Percentiles rank a stretch among this genome's conserved stretches.
phyloP scores from a whole-genome alignment of 1,140 invertebrate genomes.

The Hirudo medicinalis region DNA sequence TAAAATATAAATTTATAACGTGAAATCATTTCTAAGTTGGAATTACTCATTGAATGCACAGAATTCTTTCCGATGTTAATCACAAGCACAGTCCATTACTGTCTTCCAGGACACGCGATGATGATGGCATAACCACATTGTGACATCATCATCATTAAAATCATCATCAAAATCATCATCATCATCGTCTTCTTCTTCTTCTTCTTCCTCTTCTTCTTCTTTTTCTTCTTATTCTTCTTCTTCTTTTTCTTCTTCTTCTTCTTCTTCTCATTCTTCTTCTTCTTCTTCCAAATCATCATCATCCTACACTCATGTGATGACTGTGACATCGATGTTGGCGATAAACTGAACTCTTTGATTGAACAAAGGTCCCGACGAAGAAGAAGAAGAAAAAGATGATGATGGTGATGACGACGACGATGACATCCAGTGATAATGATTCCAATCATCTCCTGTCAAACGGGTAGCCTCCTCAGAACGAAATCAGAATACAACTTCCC shows the following conservation, averaged over 20 bases:
- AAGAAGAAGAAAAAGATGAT: not conserved
- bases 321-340: not conserved
- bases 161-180: not conserved
- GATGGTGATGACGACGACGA: not conserved
- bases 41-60: no score
- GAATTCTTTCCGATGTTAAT: no score
- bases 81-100: no score
- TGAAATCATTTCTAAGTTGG: no score
- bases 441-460: not conserved
- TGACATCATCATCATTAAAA: not conserved
- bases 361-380: not conserved
- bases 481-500: constrained; percentile 8
- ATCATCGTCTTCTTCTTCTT: not conserved
- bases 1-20: no score
- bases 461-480: not conserved
- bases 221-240: not conserved
- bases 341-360: not conserved
- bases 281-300: not conserved
- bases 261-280: not conserved
- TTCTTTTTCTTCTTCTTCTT: not conserved
- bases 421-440: not conserved
- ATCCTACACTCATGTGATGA: not conserved
- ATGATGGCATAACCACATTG: not conserved
- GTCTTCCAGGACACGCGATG: no score
- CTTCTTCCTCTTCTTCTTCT: not conserved